A percentile compares a stretch with the other conserved stretches of the same genome.
Evolutionary conservation across 2,113 vertebrate species (phyloP).

Genomic region (Petromus typicus): DNA sequence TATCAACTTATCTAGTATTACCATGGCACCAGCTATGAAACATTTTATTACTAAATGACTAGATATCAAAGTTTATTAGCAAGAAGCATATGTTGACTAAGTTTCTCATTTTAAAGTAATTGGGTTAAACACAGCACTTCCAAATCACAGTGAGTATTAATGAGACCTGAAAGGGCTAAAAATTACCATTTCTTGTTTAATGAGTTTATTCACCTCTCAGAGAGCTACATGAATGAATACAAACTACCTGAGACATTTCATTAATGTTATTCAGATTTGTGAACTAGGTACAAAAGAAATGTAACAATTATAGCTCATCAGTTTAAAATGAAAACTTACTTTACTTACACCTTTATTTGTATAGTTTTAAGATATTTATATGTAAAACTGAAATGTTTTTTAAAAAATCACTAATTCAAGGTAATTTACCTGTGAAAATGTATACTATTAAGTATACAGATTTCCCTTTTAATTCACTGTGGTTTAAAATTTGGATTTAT

Average conservation of each 20-base stretch:
- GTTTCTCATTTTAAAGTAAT: not conserved
- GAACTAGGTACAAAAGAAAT: slow-evolving; percentile 24
- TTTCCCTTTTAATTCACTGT: slow-evolving; percentile 1
- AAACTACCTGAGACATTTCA: not conserved
- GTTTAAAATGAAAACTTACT: not conserved
- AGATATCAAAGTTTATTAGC: not conserved
- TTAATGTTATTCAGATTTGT: slow-evolving; percentile 23
- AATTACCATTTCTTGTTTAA: not conserved
- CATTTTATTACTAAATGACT: not conserved
- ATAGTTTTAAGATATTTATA: not conserved
- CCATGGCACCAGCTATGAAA: not conserved
- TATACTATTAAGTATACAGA: not conserved
- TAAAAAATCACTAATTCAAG: slow-evolving; percentile 13
- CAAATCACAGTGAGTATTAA: not conserved
- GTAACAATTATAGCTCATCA: not conserved
- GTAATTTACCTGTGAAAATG: slow-evolving; percentile 7
- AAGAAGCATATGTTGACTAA: slow-evolving; percentile 15
- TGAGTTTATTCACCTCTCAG: not conserved
- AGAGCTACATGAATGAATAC: slow-evolving; percentile 21
- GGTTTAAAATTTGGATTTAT: slow-evolving; percentile 6
- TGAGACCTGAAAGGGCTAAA: slow-evolving; percentile 26
- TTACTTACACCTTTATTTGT: slow-evolving; percentile 34
- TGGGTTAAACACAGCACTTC: not conserved
- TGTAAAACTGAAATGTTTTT: slow-evolving; percentile 13
- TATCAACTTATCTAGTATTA: not conserved